Conservation (phyloP, 2,888 invertebrate genomes). For the Ichneumoninae sp. region DNA sequence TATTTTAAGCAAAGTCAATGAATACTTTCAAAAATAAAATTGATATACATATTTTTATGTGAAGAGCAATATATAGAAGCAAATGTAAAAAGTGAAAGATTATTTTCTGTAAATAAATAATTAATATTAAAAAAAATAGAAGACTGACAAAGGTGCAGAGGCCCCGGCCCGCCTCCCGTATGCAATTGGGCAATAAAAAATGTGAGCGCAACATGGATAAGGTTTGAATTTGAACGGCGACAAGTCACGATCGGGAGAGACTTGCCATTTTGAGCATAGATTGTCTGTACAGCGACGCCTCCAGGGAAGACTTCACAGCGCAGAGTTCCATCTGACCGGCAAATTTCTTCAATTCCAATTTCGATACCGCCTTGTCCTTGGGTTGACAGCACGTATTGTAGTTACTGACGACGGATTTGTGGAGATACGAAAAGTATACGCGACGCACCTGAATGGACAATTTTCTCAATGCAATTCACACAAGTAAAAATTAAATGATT, state of each 20-base stretch:
- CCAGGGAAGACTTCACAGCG: slow-evolving; percentile 76
- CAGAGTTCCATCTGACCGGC: slow-evolving; percentile 77
- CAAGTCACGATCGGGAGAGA: neutral
- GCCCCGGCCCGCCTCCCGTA: too few species aligned
- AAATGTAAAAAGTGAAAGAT: too few species aligned
- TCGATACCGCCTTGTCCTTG: slow-evolving; percentile 67
- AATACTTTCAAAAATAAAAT: too few species aligned
- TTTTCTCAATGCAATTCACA: slow-evolving; percentile 18
- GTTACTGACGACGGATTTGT: slow-evolving; percentile 77
- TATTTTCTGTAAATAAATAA: too few species aligned
- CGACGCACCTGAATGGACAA: slow-evolving; percentile 74
- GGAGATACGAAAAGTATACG: slow-evolving; percentile 78
- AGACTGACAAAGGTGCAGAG: too few species aligned
- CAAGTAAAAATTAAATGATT: neutral
- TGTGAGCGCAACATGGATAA: too few species aligned
- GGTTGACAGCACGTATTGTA: slow-evolving; percentile 74
- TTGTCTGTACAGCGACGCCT: slow-evolving; percentile 76
- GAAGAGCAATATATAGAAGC: too few species aligned
- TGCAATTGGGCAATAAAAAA: too few species aligned
- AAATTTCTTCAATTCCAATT: slow-evolving; percentile 73
- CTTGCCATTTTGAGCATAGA: slow-evolving; percentile 78
- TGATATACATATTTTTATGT: too few species aligned
- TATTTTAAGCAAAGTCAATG: too few species aligned
- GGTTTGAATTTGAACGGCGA: too few species aligned
- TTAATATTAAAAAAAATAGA: too few species aligned